Evolutionary conservation across 2,888 invertebrate genomes (phyloP).

Genomic region (Eurytoma adleriae): DNA sequence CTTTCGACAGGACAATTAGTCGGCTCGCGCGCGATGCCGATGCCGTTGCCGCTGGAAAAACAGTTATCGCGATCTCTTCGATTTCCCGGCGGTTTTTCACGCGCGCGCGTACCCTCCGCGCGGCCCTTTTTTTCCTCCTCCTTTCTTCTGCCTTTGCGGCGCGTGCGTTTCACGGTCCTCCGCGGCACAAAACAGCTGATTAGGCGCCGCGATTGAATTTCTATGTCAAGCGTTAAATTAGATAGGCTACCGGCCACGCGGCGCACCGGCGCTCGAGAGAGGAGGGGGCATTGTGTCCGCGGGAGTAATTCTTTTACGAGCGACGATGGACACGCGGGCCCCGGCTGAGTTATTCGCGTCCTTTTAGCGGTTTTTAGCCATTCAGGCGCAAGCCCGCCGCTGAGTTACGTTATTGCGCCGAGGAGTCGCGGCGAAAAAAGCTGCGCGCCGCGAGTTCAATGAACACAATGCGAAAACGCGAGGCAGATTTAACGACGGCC

Average conservation of each 20-base stretch:
- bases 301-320: constrained; percentile 17
- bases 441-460: background rate
- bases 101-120: background rate
- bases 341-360: constrained; percentile 2
- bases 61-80: constrained; percentile 31
- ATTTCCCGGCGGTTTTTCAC: constrained; percentile 2
- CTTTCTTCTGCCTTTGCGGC: too few species aligned
- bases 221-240: constrained; percentile 43
- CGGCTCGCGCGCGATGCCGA: constrained; percentile 13
- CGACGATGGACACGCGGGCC: background rate
- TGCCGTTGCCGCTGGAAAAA: constrained; percentile 16
- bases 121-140: background rate
- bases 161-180: background rate
- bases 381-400: background rate
- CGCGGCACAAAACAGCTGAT: constrained; percentile 9
- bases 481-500: background rate
- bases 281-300: background rate
- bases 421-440: background rate
- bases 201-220: constrained; percentile 43
- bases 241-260: background rate
- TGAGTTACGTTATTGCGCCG: background rate
- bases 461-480: background rate
- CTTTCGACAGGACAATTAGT: constrained; percentile 52
- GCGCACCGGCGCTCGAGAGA: background rate
- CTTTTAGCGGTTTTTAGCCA: constrained; percentile 20